These are phyloP conservation scores for Archegozetes longisetosus DNA, from an alignment of 1,140 invertebrate species.

Conservation along the genomic window DNA sequence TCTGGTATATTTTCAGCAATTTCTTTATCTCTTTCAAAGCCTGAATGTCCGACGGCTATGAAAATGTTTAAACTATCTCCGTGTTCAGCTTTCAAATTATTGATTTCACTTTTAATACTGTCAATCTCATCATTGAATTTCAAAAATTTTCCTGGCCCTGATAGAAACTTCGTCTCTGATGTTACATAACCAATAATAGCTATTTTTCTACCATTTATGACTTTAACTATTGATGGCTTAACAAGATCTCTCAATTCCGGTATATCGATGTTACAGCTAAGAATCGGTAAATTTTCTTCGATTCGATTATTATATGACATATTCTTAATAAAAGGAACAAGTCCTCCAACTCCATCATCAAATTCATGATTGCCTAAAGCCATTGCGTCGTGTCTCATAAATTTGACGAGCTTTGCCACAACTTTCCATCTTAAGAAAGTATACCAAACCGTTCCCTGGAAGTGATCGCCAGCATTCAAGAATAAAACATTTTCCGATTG, in stretches of 20 bases:
- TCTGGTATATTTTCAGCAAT: slow-evolving; percentile 59
- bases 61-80: slow-evolving; percentile 52
- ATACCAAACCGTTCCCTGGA: slow-evolving; percentile 69
- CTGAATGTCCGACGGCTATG: slow-evolving; percentile 76
- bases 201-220: slow-evolving; percentile 43
- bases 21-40: slow-evolving; percentile 52
- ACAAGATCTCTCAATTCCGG: slow-evolving; percentile 34
- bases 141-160: slow-evolving; percentile 22
- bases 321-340: slow-evolving; percentile 50
- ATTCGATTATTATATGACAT: not conserved
- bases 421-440: slow-evolving; percentile 56
- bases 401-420: slow-evolving; percentile 54
- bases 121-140: slow-evolving; percentile 52
- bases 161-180: slow-evolving; percentile 45
- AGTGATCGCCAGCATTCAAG: slow-evolving; percentile 76
- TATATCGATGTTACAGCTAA: slow-evolving; percentile 59
- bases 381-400: slow-evolving; percentile 58
- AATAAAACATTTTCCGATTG: slow-evolving; percentile 45
- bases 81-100: slow-evolving; percentile 32
- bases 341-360: slow-evolving; percentile 53
- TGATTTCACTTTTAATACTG: slow-evolving; percentile 47
- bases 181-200: slow-evolving; percentile 54
- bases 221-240: slow-evolving; percentile 46
- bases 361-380: slow-evolving; percentile 88
- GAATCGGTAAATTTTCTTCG: slow-evolving; percentile 27